A percentile compares a stretch with the other conserved stretches of the same genome.
These are phyloP conservation scores for Sphenopsis melanotis DNA, from an alignment of 2,797 vertebrate genomes.

Conservation along the genomic window DNA sequence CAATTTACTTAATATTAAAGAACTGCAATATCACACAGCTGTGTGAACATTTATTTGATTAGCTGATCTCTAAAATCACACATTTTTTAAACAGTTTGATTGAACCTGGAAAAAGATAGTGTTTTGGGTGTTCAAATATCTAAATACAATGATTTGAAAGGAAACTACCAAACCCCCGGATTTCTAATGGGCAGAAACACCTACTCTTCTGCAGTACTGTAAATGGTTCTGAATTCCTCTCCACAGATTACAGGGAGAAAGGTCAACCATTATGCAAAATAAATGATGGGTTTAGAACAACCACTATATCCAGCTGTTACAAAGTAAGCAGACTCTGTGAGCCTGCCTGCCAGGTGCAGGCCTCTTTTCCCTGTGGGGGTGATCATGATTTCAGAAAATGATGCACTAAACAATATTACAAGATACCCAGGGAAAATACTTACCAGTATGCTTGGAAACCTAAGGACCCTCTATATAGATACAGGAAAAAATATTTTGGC, in stretches of 20 bases:
- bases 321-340: slow-evolving; percentile 24
- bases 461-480: background rate
- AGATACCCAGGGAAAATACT: background rate
- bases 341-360: slow-evolving; percentile 23
- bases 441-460: background rate
- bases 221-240: slow-evolving; percentile 45
- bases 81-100: background rate
- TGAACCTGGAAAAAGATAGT: background rate
- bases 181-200: background rate
- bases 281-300: slow-evolving; percentile 60
- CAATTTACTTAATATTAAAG: background rate
- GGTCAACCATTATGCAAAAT: slow-evolving; percentile 69
- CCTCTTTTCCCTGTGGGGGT: background rate
- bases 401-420: slow-evolving; percentile 17
- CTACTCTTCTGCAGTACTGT: slow-evolving; percentile 17
- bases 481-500: background rate
- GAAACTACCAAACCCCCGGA: background rate
- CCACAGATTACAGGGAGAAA: slow-evolving; percentile 44
- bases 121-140: background rate
- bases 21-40: background rate
- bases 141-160: background rate
- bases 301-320: slow-evolving; percentile 39
- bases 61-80: background rate
- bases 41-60: background rate
- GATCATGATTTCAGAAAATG: background rate